Evolutionary conservation across 2,888 invertebrate species (phyloP), one percentile per base, ranked within the genome.

Genomic region (Ophion ellenae): DNA sequence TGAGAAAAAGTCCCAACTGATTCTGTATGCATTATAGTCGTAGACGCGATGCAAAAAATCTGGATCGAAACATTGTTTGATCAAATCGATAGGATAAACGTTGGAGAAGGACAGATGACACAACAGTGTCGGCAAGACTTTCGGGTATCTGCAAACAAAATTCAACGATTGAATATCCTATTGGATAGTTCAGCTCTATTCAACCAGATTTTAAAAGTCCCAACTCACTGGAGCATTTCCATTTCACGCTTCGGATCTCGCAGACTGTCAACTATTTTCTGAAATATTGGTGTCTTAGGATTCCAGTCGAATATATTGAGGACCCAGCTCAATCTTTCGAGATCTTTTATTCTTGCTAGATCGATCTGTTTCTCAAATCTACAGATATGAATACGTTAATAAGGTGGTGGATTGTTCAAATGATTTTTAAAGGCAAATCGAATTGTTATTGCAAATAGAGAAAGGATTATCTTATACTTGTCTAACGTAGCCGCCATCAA

Each of bases 251-350:
- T 93, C 64, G 95, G 95, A 73, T 94, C 94, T 81, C 95, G 94
- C 45, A 97, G 89, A 89, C 96, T 94, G 0, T 94, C 85, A 0
- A 95, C 88, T 32, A 95, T 92, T 14, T 92, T 89, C 20, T 94
- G 81, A 81, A 94, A 95, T 14, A 96, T 89, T 83, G 96, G 95
- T 57, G 95, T 93, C 14, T 90, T 87, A 14, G 94, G 95, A 75
- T 94, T 89, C 17, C 95, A 95, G 92, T 96, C 95, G 87, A 96
- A 96, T 90, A 96, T 95, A 2, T 95, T 95, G 90, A 96, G 95
- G 0, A 95, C 95, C 85, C 96, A 95, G 3, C 96, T 93, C 10
- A 97, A 93, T 89, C 97, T 95, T 93, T 97, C 97, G 47, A 97
- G 94, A 91, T 98, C 97, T 94, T 98, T 98, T 0, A 97, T 71